Evolutionary conservation across 2,797 vertebrate species (phyloP), one percentile per base, ranked within the genome.

Genomic region (Melanotaenia parkinsoni): DNA sequence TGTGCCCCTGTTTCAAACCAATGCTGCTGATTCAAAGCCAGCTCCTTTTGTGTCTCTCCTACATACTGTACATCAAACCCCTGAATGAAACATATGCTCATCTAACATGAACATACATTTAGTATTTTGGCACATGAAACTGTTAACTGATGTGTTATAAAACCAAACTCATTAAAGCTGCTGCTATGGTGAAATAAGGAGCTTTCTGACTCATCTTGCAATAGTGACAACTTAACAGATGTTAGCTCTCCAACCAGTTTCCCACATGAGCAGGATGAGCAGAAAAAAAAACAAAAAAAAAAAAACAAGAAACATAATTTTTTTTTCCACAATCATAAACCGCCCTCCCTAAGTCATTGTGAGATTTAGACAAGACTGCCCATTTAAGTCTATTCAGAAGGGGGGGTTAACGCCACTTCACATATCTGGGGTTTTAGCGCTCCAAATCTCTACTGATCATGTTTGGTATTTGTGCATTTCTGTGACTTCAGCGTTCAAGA

Each of bases 321-420:
- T 16, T 57, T 7, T 65, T 26, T 24, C 72, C 33, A 60, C 2
- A 40, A 40, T 40, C 38, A 26, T 16, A 50, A 10, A 64, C 43
- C 40, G 26, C 7, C 40, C 58, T 62, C 69, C 76, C 53, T 22
- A 50, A 63, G 28, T 5, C 30, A 43, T 35, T 12, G 4, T 28
- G 53, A n/a, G 24, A 69, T 30, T 53, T 43, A 62, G 32, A 53
- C n/a, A 32, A 56, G 11, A 56, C 45, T 54, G 51, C 26, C 50
- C 24, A 60, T 40, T 72, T 18, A 64, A n/a, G 33, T 45, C 50
- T 40, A 47, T 16, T 10, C 18, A 60, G 45, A 20, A 64, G 68
- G 53, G 14, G 13, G 0, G 53, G 14, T 14, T 28, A 14, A 26
- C 7, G 14, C 26, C 35, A 56, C n/a, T 54, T 71, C 4, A 11